phyloP scores from a whole-genome alignment of 2,888 invertebrate genomes.

The Conomelus anceps region DNA sequence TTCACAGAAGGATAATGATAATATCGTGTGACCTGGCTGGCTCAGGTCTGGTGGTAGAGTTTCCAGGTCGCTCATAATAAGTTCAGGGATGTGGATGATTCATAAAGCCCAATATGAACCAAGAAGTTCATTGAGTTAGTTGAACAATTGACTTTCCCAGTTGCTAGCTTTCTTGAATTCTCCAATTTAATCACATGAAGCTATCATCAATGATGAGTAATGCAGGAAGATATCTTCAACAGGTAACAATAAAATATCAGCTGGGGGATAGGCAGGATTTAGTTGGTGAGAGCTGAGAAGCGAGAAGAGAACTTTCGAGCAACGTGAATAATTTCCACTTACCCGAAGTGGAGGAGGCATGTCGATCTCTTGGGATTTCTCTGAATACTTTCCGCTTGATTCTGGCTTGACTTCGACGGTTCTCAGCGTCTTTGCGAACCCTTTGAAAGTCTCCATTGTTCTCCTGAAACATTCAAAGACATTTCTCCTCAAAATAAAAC shows the following conservation, averaged over 20 bases:
- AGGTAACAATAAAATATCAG: not conserved
- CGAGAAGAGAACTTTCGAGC: not conserved
- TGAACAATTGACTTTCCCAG: not conserved
- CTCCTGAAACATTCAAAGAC: not conserved
- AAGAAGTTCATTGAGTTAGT: not conserved
- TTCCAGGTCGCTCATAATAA: no score
- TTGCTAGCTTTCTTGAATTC: not conserved
- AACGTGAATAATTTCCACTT: conserved; percentile 11
- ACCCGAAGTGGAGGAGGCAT: conserved; percentile 32
- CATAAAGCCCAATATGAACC: not conserved
- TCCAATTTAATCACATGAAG: not conserved
- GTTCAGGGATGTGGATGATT: no score
- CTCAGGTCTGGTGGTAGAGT: no score
- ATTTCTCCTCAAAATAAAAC: not conserved
- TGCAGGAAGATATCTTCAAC: not conserved
- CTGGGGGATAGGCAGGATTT: not conserved
- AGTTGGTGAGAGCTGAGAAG: not conserved
- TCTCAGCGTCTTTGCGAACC: conserved; percentile 28
- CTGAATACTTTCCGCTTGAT: conserved; percentile 35
- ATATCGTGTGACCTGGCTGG: no score
- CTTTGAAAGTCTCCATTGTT: not conserved
- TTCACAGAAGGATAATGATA: no score
- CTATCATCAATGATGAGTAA: not conserved
- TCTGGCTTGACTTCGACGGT: conserved; percentile 30
- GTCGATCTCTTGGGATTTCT: conserved; percentile 32